These are phyloP conservation scores for Nothobranchius kuhntae DNA, from an alignment of 2,113 vertebrate genomes.

Conservation along the genomic window DNA sequence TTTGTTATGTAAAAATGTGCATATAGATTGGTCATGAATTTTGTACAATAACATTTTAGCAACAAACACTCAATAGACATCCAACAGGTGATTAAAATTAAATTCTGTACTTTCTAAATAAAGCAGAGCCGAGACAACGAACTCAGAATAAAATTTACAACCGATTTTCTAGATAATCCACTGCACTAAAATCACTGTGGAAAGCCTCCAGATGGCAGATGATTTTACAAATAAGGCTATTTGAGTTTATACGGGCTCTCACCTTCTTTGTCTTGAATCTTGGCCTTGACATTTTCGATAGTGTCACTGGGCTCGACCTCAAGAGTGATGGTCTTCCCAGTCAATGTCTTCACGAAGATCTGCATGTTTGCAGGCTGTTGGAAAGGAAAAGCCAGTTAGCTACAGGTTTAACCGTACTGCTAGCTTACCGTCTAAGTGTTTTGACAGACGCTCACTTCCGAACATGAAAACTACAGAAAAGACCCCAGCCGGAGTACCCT, in stretches of 20 bases:
- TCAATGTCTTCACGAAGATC: slow-evolving; percentile 93
- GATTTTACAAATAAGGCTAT: background rate
- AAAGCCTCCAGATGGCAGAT: too few species aligned
- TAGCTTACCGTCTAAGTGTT: background rate
- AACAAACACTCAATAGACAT: too few species aligned
- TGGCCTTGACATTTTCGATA: slow-evolving; percentile 92
- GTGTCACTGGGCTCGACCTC: slow-evolving; percentile 93
- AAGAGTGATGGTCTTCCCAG: slow-evolving; percentile 92
- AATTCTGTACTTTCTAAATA: too few species aligned
- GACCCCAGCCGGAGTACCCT: background rate
- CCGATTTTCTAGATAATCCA: too few species aligned
- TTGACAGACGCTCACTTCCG: background rate
- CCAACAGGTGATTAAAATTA: too few species aligned
- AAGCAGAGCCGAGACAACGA: too few species aligned
- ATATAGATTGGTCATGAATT: too few species aligned
- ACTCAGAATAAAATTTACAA: too few species aligned
- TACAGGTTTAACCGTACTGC: background rate
- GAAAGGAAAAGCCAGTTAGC: slow-evolving; percentile 15
- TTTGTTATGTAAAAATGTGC: too few species aligned
- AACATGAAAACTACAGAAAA: background rate
- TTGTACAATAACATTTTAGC: too few species aligned
- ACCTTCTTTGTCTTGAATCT: slow-evolving; percentile 94
- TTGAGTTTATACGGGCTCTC: background rate
- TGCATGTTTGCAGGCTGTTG: slow-evolving; percentile 83
- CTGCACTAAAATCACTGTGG: too few species aligned